phyloP scores from a whole-genome alignment of 2,888 invertebrate species.

The Sarcophaga subvicina region DNA sequence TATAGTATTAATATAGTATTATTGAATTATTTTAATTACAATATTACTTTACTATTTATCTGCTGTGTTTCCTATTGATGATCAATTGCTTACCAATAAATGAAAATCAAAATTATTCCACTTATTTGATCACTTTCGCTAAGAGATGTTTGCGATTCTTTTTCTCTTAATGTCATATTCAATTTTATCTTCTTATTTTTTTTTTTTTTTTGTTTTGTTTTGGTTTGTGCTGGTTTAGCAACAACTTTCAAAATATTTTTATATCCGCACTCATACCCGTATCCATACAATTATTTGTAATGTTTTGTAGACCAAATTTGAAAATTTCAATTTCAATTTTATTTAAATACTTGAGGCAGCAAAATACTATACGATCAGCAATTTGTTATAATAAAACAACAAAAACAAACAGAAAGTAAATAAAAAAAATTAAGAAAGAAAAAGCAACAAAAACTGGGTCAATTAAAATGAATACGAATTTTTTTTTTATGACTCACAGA shows the following conservation, averaged over 20 bases:
- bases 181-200: too few species aligned
- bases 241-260: constrained; percentile 60
- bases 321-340: constrained; percentile 21
- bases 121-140: constrained; percentile 54
- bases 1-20: too few species aligned
- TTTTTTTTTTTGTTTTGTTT: background rate
- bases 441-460: constrained; percentile 6
- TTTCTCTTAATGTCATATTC: too few species aligned
- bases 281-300: background rate
- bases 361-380: constrained; percentile 17
- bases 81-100: constrained; percentile 27
- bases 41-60: too few species aligned
- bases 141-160: background rate
- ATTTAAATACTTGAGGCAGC: background rate
- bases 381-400: background rate
- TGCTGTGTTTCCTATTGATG: too few species aligned
- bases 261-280: background rate
- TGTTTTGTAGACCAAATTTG: background rate
- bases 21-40: too few species aligned
- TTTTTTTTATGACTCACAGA: background rate
- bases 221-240: constrained; percentile 54
- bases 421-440: background rate
- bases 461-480: background rate
- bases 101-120: constrained; percentile 28
- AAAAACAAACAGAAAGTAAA: background rate